A percentile compares a stretch with the other conserved stretches of the same genome.
Evolutionary conservation across 2,888 invertebrate genomes (phyloP).

Genomic region (Conus canariensis): DNA sequence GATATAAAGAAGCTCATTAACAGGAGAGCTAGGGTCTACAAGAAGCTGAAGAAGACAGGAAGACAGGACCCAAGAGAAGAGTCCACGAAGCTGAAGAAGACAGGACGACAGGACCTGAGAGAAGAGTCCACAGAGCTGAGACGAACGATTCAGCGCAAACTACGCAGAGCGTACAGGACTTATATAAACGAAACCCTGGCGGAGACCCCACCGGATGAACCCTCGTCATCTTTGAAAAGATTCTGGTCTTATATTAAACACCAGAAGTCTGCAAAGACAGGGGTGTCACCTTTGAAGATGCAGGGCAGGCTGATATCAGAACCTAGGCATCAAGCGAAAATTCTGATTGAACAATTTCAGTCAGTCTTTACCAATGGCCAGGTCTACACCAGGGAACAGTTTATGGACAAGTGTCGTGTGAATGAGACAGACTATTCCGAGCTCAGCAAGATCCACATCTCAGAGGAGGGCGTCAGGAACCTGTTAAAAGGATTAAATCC

Average conservation of each 20-base stretch:
- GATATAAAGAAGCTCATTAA: constrained; percentile 16
- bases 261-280: background rate
- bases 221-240: constrained; percentile 5
- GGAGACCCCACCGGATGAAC: background rate
- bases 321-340: background rate
- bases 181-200: background rate
- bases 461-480: background rate
- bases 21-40: constrained; percentile 10
- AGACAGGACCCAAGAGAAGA: background rate
- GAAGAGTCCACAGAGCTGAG: background rate
- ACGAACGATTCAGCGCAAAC: background rate
- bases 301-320: background rate
- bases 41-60: constrained; percentile 7
- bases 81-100: background rate
- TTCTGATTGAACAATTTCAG: constrained; percentile 3
- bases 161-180: background rate
- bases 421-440: background rate
- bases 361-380: background rate
- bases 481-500: constrained; percentile 18
- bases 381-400: background rate
- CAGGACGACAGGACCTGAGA: no score
- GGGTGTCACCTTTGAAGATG: constrained; percentile 14
- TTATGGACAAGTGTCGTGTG: background rate
- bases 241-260: constrained; percentile 12
- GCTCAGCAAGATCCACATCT: constrained; percentile 15